Percentiles rank a stretch among this genome's conserved stretches.
These are phyloP conservation scores for Aquatica leii DNA, from an alignment of 2,888 invertebrate genomes.

Conservation along the genomic window DNA sequence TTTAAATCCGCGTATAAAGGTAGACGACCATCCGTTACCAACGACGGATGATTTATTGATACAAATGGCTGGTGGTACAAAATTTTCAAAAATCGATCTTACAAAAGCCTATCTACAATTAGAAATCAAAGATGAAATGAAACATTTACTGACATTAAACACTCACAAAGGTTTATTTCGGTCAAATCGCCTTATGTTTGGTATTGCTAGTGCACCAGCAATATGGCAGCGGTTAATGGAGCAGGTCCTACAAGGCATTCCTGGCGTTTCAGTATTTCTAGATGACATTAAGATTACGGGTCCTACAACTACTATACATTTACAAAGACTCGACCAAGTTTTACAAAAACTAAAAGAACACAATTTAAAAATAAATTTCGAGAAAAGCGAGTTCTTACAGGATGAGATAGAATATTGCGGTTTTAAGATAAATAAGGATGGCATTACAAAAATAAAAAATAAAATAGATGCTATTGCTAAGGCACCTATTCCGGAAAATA, in stretches of 20 bases:
- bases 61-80: neutral
- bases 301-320: neutral
- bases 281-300: constrained; percentile 14
- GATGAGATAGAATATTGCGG: too few species aligned
- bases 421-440: neutral
- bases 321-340: neutral
- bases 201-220: too few species aligned
- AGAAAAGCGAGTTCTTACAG: too few species aligned
- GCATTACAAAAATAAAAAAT: neutral
- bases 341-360: constrained; percentile 5
- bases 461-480: constrained; percentile 7
- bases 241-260: too few species aligned
- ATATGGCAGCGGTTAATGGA: neutral
- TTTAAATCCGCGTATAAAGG: too few species aligned
- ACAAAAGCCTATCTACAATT: constrained; percentile 11
- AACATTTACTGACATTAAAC: constrained; percentile 5
- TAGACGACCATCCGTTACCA: too few species aligned
- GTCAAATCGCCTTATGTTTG: constrained; percentile 6
- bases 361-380: neutral
- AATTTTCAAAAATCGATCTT: constrained; percentile 14
- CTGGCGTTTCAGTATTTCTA: neutral
- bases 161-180: constrained; percentile 14
- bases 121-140: constrained; percentile 1
- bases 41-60: too few species aligned
- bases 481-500: neutral